Base-by-base conservation (phyloP, 2,113 vertebrate genomes). In the Urocitellus parryii region DNA sequence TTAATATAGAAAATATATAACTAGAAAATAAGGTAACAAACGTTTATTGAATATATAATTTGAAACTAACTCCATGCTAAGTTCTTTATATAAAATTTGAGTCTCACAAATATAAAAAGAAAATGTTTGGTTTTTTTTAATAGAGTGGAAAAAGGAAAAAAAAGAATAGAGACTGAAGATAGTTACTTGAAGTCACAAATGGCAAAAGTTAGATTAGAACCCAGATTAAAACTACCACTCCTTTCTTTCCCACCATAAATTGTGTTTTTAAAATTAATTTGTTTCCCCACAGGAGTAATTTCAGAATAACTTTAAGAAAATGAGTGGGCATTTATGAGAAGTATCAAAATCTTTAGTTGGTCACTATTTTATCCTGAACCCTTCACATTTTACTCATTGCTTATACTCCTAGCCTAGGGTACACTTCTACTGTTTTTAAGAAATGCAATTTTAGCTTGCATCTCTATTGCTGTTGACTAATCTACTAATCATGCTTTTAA, bases 211-310 rank as follows among this genome's bases (percentile, higher is more conserved):
- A 45, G n/a, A 88, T 67, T 56, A 53, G 70, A 77, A 93, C 5
- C 18, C 13, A 81, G 80, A 90, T 42, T 25, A 74, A 25, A 85
- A 68, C 29, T 48, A 90, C 3, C 42, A 45, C 24, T 51, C 63
- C 68, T 24, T 63, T 63, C 61, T 18, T 79, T 88, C 8, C 45
- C 39, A 94, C n/a, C 24, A 51, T 1, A 68, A 85, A 73, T 51
- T 7, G 17, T 63, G 72, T 73, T 77, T 88, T 25, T 25, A 93
- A 95, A 95, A 91, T 56, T 53, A 93, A 82, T 22, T 76, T 61
- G 58, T 76, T 65, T 94, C 74, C 70, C 14, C 18, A 67, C 2
- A 84, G 37, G 67, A 76, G 5, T 78, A 88, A 95, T 37, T 56
- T 45, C 58, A 48, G 39, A 88, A 29, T 89, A 80, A 68, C 17